These are phyloP conservation scores for Ophonus ardosiacus DNA, from an alignment of 2,888 invertebrate genomes.

Conservation along the genomic window DNA sequence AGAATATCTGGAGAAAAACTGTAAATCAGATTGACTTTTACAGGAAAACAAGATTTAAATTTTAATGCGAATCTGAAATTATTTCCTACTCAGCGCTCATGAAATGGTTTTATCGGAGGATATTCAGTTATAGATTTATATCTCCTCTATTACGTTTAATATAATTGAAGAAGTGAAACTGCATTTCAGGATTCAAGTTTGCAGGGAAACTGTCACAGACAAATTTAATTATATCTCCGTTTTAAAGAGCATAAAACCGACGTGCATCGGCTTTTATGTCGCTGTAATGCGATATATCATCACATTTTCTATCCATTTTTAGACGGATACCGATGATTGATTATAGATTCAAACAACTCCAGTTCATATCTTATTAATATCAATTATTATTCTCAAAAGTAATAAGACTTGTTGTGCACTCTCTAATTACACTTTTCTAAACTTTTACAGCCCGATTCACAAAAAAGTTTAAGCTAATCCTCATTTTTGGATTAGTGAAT, in stretches of 20 bases:
- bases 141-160: conserved; percentile 3
- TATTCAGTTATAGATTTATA: background rate
- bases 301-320: background rate
- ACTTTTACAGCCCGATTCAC: too few relatives aligned
- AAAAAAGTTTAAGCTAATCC: too few relatives aligned
- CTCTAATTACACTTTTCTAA: too few relatives aligned
- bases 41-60: background rate
- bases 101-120: conserved; percentile 2
- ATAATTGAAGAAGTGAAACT: conserved; percentile 9
- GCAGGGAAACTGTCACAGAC: background rate
- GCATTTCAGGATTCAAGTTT: conserved; percentile 5
- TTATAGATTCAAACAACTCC: too few relatives aligned
- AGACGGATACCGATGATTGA: background rate
- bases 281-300: background rate
- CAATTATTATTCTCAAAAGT: too few relatives aligned
- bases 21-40: background rate
- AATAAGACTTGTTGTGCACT: too few relatives aligned
- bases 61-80: background rate
- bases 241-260: background rate
- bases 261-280: background rate
- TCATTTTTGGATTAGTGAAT: too few relatives aligned
- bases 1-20: background rate
- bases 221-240: background rate
- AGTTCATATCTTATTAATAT: too few relatives aligned
- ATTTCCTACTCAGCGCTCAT: background rate